Evolutionary conservation across 2,888 invertebrate genomes (phyloP).

Genomic region (Digitonthophagus gazella): DNA sequence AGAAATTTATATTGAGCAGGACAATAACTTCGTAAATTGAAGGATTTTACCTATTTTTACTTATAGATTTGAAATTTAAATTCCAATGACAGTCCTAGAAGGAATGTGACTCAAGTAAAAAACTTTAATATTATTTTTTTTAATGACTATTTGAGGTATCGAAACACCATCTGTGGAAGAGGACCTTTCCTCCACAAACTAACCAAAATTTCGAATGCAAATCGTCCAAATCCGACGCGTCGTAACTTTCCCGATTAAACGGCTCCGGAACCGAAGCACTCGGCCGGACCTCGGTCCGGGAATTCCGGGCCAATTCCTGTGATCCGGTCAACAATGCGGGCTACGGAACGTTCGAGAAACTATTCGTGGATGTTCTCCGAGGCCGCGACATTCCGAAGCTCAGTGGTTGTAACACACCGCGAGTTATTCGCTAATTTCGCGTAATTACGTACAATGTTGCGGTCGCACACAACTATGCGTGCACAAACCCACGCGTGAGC

Average conservation of each 20-base stretch:
- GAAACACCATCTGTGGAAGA: too few relatives aligned
- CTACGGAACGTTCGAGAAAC: slow-evolving; percentile 5
- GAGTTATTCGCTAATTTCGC: slow-evolving; percentile 13
- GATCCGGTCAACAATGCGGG: slow-evolving; percentile 10
- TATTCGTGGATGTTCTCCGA: slow-evolving; percentile 4
- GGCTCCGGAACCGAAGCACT: not conserved
- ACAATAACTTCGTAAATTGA: not conserved
- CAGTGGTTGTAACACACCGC: not conserved
- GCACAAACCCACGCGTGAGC: not conserved
- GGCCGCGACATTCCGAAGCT: not conserved
- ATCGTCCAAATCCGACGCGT: not conserved
- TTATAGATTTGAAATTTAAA: too few relatives aligned
- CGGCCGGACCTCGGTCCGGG: not conserved
- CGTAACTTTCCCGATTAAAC: not conserved
- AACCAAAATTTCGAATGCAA: not conserved
- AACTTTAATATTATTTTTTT: too few relatives aligned
- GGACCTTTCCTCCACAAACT: not conserved
- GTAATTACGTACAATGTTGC: slow-evolving; percentile 7
- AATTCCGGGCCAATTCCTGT: not conserved
- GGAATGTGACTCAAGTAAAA: too few relatives aligned
- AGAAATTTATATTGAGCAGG: not conserved
- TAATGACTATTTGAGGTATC: too few relatives aligned
- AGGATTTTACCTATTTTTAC: too few relatives aligned
- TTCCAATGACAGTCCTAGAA: too few relatives aligned
- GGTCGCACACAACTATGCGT: not conserved